Conservation (phyloP, 1,140 invertebrate genomes). For the Ctenoplectra terminalis region DNA sequence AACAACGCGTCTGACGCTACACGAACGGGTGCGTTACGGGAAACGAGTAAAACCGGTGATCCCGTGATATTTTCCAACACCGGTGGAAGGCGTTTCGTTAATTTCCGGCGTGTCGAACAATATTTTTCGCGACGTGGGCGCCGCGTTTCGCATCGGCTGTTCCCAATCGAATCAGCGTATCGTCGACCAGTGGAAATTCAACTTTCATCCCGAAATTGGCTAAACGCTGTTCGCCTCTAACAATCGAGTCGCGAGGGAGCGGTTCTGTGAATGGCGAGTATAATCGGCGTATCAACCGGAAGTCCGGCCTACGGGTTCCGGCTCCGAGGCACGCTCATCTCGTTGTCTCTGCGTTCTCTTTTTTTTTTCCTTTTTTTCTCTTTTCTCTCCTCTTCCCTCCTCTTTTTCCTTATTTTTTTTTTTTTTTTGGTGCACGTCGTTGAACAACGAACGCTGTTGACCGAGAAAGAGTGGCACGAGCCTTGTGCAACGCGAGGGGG, state of each 20-base stretch:
- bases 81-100: slow-evolving; percentile 3
- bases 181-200: slow-evolving; percentile 46
- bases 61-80: not conserved
- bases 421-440: slow-evolving; percentile 53
- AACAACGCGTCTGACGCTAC: not conserved
- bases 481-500: not conserved
- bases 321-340: slow-evolving; percentile 71
- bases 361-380: slow-evolving; percentile 54
- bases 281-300: slow-evolving; percentile 81
- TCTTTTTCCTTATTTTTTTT: slow-evolving; percentile 42
- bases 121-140: slow-evolving; percentile 9
- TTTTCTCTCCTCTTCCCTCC: slow-evolving; percentile 44
- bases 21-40: not conserved
- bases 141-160: slow-evolving; percentile 24
- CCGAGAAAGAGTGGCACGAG: slow-evolving; percentile 44
- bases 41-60: not conserved
- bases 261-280: slow-evolving; percentile 73
- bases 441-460: slow-evolving; percentile 47
- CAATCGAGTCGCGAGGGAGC: slow-evolving; percentile 66
- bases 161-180: slow-evolving; percentile 41
- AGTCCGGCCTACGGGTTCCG: slow-evolving; percentile 83
- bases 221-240: slow-evolving; percentile 45
- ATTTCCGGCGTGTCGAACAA: slow-evolving; percentile 19
- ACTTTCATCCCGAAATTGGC: slow-evolving; percentile 63
- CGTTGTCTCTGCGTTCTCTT: slow-evolving; percentile 59